Percentiles rank a stretch among this genome's conserved stretches.
These are phyloP conservation scores for Melinaea menophilus DNA, from an alignment of 2,888 invertebrate species.

Conservation along the genomic window DNA sequence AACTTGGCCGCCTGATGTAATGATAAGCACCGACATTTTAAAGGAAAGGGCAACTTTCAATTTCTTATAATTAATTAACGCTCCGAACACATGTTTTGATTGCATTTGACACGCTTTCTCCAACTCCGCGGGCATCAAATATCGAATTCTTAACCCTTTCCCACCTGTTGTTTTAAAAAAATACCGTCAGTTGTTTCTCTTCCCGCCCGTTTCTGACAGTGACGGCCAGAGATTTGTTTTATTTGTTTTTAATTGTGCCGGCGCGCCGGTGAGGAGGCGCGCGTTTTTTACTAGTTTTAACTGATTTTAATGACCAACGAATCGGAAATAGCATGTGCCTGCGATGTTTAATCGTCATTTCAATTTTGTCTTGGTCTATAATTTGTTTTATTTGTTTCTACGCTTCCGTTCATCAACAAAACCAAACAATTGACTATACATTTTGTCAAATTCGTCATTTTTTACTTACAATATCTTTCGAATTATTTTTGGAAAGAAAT, in stretches of 20 bases:
- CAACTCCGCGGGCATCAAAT: conserved; percentile 51
- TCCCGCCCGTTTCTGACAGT: conserved; percentile 54
- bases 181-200: conserved; percentile 66
- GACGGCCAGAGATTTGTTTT: conserved; percentile 72
- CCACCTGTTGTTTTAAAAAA: conserved; percentile 63
- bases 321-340: conserved; percentile 75
- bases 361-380: conserved; percentile 56
- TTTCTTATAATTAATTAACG: conserved; percentile 74
- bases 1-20: conserved; percentile 1
- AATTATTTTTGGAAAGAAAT: background rate
- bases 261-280: conserved; percentile 48
- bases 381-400: conserved; percentile 28
- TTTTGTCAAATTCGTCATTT: background rate
- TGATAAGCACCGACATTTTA: conserved; percentile 9
- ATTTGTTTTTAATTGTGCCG: conserved; percentile 76
- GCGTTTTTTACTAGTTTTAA: conserved; percentile 58
- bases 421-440: background rate
- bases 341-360: conserved; percentile 60
- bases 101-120: conserved; percentile 74
- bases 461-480: background rate
- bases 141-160: conserved; percentile 55
- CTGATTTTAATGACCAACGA: conserved; percentile 60
- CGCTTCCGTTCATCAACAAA: conserved; percentile 16
- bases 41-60: conserved; percentile 62
- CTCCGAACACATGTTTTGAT: conserved; percentile 71